Evolutionary conservation across 2,888 invertebrate genomes (phyloP), one percentile per base, ranked within the genome.

Genomic region (Phengaris arion): DNA sequence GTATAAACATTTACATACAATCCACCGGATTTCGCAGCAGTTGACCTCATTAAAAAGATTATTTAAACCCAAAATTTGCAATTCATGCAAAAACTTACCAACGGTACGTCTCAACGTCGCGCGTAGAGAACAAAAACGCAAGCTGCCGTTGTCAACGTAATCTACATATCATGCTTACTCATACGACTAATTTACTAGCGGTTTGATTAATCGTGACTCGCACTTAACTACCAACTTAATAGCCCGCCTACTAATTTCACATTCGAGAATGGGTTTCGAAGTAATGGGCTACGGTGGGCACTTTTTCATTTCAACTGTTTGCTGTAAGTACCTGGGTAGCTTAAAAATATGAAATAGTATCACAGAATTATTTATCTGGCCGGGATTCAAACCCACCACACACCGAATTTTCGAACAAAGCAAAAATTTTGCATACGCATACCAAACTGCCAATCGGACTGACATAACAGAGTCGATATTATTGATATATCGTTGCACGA

Each of bases 131-230:
- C 70, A 70, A 70, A 70, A 70, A 70, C 70, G 64, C 15, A n/a
- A 12, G 51, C n/a, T 51, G 48, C 15, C 35, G 52, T 22, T 48
- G 51, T 48, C 48, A 52, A 70, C 81, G 83, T 83, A 84, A 85
- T 84, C 81, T 82, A 80, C 80, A 82, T 81, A 83, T 83, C 84
- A 87, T 87, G 87, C 87, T 87, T 85, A 85, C 83, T 85, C 83
- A 83, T 85, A 86, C 86, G 81, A 82, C 84, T 86, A 86, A 85
- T 86, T 3, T 4, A 35, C 35, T 2, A 35, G 35, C 2, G 83
- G 85, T 81, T 83, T 86, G 88, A 89, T 90, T 90, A 88, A 87
- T 84, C 84, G 85, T 92, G 93, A 93, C 92, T 92, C 89, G 91
- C 91, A 87, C 81, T 89, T 91, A 84, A 82, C 83, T 83, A 84